phyloP scores from a whole-genome alignment of 2,888 invertebrate species.

The Rhyacophila evoluta region DNA sequence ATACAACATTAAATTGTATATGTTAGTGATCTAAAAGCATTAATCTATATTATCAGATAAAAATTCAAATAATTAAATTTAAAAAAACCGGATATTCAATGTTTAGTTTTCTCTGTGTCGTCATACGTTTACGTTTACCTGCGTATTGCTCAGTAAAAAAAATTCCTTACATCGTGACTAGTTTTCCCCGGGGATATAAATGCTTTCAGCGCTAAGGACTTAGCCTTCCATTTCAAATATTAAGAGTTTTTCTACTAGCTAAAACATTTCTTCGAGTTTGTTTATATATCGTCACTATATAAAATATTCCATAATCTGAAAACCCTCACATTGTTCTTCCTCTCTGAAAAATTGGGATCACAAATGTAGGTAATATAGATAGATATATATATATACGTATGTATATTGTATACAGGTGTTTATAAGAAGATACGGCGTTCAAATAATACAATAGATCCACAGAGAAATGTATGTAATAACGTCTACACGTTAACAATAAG shows the following conservation, averaged over 20 bases:
- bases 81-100: not conserved
- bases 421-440: too few relatives aligned
- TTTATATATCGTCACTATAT: not conserved
- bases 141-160: not conserved
- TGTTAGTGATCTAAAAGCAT: too few relatives aligned
- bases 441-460: too few relatives aligned
- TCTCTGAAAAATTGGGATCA: too few relatives aligned
- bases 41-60: too few relatives aligned
- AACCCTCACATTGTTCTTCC: not conserved
- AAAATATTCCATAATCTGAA: not conserved
- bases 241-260: not conserved
- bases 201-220: not conserved
- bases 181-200: not conserved
- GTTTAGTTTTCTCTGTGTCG: not conserved
- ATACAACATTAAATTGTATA: too few relatives aligned
- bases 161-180: not conserved
- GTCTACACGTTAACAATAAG: too few relatives aligned
- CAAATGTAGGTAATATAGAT: too few relatives aligned
- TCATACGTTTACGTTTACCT: not conserved
- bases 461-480: too few relatives aligned
- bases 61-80: too few relatives aligned
- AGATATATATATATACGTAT: too few relatives aligned
- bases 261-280: not conserved
- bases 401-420: too few relatives aligned
- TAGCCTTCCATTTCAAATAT: slow-evolving; percentile 8